phyloP scores from a whole-genome alignment of 2,113 vertebrate species.

The Nansenia antarctica region DNA sequence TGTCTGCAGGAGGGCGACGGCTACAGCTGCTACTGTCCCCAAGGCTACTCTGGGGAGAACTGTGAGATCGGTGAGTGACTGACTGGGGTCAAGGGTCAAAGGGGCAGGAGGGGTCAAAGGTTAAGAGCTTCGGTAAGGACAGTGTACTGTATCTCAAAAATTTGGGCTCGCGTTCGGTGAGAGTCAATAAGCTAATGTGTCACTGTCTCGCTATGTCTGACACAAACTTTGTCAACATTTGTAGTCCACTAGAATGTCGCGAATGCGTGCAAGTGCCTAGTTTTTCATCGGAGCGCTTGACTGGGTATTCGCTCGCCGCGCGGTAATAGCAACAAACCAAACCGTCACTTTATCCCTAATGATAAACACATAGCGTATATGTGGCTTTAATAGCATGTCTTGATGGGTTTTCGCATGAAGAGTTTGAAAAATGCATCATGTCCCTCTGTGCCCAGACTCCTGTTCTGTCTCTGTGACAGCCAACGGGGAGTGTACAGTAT shows the following conservation, averaged over 20 bases:
- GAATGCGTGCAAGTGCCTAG: too few species aligned
- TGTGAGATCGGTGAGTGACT: constrained; percentile 91
- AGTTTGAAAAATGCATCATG: neutral
- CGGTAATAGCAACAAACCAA: too few species aligned
- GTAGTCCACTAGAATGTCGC: too few species aligned
- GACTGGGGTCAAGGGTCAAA: constrained; percentile 27
- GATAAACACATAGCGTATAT: too few species aligned
- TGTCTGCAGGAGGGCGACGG: constrained; percentile 82
- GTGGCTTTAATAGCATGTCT: too few species aligned
- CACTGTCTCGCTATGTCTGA: constrained; percentile 16
- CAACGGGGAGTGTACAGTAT: too few species aligned
- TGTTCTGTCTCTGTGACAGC: neutral
- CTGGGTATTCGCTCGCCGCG: too few species aligned
- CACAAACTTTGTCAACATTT: neutral
- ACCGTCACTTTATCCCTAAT: too few species aligned
- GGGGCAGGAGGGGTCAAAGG: constrained; percentile 32
- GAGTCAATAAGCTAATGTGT: constrained; percentile 2
- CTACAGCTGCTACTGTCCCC: constrained; percentile 88
- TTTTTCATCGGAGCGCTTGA: too few species aligned
- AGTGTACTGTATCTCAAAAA: neutral
- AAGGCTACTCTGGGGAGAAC: constrained; percentile 92
- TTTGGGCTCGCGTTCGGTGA: constrained; percentile 18
- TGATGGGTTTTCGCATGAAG: neutral
- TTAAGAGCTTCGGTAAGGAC: constrained; percentile 3
- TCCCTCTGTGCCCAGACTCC: neutral